A percentile compares a stretch with the other conserved stretches of the same genome.
phyloP scores from a whole-genome alignment of 2,113 vertebrate species.

The Proteles cristata region DNA sequence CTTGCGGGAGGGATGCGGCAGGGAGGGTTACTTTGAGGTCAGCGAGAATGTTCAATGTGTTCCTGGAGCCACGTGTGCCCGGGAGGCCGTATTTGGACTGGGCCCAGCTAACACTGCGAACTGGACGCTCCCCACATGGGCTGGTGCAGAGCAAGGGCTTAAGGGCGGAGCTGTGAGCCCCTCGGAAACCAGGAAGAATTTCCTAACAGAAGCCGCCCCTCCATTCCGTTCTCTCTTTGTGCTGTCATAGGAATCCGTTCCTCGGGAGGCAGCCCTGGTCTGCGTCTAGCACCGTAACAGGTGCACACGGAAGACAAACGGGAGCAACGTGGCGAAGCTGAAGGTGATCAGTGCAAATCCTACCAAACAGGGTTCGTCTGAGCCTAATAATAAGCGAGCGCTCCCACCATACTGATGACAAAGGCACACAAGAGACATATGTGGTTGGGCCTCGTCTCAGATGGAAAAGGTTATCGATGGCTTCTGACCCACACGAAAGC shows the following conservation, averaged over 20 bases:
- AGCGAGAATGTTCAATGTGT: neutral
- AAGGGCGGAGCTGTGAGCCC: neutral
- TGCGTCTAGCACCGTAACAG: fast-evolving
- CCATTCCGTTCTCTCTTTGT: neutral
- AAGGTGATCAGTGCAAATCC: fast-evolving
- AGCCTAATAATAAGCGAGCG: fast-evolving
- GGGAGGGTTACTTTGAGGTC: neutral
- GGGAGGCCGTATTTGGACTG: neutral
- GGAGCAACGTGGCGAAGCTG: neutral
- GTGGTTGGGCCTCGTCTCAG: neutral
- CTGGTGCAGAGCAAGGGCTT: neutral
- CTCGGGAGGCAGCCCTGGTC: neutral
- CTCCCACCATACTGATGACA: neutral
- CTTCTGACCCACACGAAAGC: neutral
- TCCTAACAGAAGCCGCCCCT: fast-evolving
- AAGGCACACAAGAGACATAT: neutral
- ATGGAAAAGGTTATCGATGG: neutral
- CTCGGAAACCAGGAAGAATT: fast-evolving
- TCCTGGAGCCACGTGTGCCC: no score
- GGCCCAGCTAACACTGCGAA: fast-evolving
- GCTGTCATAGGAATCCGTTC: neutral
- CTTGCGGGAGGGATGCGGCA: neutral
- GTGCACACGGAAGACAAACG: fast-evolving
- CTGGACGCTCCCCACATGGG: neutral
- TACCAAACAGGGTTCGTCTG: neutral